These are phyloP conservation scores for Psammodynastes pulverulentus DNA, from an alignment of 2,113 vertebrate genomes.

Conservation along the genomic window DNA sequence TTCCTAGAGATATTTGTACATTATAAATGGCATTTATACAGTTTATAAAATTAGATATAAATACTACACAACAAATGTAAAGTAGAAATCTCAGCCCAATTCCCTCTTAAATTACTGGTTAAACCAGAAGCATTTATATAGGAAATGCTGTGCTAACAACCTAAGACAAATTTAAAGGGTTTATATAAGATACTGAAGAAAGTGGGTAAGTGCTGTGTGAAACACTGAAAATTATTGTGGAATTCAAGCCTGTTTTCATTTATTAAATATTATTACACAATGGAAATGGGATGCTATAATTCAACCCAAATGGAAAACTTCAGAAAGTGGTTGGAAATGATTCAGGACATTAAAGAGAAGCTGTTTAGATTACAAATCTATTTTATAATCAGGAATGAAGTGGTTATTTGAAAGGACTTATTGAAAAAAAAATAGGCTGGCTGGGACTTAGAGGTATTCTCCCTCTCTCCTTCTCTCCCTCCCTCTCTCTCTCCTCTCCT, in stretches of 20 bases:
- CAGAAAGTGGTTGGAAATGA: constrained; percentile 69
- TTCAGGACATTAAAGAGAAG: constrained; percentile 72
- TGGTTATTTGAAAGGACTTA: constrained; percentile 75
- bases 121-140: constrained; percentile 48
- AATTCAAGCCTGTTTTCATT: constrained; percentile 73
- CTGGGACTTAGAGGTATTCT: constrained; percentile 70
- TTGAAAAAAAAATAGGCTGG: constrained; percentile 68
- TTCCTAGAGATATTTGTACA: constrained; percentile 55
- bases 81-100: constrained; percentile 54
- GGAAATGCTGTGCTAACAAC: constrained; percentile 23
- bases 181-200: constrained; percentile 23
- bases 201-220: constrained; percentile 51
- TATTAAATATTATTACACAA: constrained; percentile 75
- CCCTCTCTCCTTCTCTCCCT: constrained; percentile 23
- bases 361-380: constrained; percentile 68
- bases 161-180: constrained; percentile 43
- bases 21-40: constrained; percentile 61
- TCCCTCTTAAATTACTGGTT: constrained; percentile 51
- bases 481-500: constrained; percentile 10
- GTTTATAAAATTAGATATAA: constrained; percentile 66
- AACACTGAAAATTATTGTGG: constrained; percentile 70
- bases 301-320: constrained; percentile 73
- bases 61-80: constrained; percentile 58
- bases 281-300: constrained; percentile 68
- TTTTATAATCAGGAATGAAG: constrained; percentile 73